These are phyloP conservation scores for Athalia rosae DNA, from an alignment of 2,888 invertebrate genomes.

Conservation along the genomic window DNA sequence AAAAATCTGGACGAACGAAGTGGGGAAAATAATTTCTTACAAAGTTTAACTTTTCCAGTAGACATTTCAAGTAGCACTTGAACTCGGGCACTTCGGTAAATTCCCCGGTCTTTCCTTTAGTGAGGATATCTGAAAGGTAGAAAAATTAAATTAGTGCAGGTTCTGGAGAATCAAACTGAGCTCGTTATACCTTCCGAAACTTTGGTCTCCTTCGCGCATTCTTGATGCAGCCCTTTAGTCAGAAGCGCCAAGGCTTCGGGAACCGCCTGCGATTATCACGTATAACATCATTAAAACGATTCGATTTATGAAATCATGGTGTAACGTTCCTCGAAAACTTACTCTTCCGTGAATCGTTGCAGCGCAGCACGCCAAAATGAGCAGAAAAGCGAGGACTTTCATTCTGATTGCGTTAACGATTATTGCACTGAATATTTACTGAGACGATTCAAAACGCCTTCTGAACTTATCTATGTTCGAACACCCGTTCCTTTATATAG, in stretches of 20 bases:
- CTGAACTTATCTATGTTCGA: neutral
- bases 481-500: constrained; percentile 17
- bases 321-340: constrained; percentile 39
- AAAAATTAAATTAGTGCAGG: neutral
- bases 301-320: neutral
- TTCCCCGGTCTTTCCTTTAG: constrained; percentile 53
- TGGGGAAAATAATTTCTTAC: constrained; percentile 51
- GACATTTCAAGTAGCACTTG: constrained; percentile 63
- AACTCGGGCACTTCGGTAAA: constrained; percentile 54
- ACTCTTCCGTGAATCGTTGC: constrained; percentile 50
- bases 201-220: constrained; percentile 55
- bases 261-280: constrained; percentile 45
- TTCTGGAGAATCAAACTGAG: constrained; percentile 39
- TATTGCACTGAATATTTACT: neutral
- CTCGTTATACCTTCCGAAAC: constrained; percentile 50
- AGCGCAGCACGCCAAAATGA: constrained; percentile 42
- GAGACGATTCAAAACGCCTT: neutral
- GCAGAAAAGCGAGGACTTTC: constrained; percentile 37
- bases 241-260: constrained; percentile 51
- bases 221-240: constrained; percentile 50
- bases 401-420: constrained; percentile 44
- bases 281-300: neutral
- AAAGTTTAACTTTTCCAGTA: constrained; percentile 56
- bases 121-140: constrained; percentile 54
- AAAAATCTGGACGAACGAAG: neutral